Base-by-base conservation (phyloP, 2,113 vertebrate genomes). In the Xenotilapia caudafasciata region DNA sequence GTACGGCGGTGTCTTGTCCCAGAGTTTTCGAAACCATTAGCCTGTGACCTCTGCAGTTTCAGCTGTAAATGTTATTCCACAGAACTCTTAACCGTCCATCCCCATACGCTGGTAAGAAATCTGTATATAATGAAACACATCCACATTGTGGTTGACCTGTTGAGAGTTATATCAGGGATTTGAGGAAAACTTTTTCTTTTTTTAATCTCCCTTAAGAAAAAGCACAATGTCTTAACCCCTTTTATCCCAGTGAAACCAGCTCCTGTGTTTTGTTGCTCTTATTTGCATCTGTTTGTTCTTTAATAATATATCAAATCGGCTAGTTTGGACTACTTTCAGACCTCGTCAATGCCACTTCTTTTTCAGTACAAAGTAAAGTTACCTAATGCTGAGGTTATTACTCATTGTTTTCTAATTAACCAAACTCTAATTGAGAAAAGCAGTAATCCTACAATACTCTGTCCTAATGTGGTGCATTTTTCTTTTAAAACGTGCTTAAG, bases 51-150 rank as follows among this genome's bases (percentile, higher is more conserved):
- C 56, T 28, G 7, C 56, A 79, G 56, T 79, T 55, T 83, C 28
- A 87, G 28, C 82, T 88, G 45, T 51, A 68, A 60, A 53, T 83
- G 70, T 28, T 49, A 80, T 54, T 54, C 84, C 51, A 55, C 31
- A 83, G 10, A 89, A 56, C 47, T 85, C 21, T 80, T 83, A 82
- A 79, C 93, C 92, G 92, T 94, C 93, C 93, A 87, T 58, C 81
- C 82, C 49, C 84, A 49, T 14, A 49, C 54, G 47, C 83, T 79
- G 58, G 23, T 83, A 35, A 68, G 80, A 80, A 58, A 70, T 89
- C 60, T 94, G 86, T 93, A 86, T 80, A 85, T 90, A 86, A 68
- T 88, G 35, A 87, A 91, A 62, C 45, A 26, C 73, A 88, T 86
- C 79, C 55, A 82, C 55, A 49, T 28, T 80, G 31, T 70, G 86